These are phyloP conservation scores for Leptarthrus brevirostris DNA, from an alignment of 2,888 invertebrate species.

Conservation along the genomic window DNA sequence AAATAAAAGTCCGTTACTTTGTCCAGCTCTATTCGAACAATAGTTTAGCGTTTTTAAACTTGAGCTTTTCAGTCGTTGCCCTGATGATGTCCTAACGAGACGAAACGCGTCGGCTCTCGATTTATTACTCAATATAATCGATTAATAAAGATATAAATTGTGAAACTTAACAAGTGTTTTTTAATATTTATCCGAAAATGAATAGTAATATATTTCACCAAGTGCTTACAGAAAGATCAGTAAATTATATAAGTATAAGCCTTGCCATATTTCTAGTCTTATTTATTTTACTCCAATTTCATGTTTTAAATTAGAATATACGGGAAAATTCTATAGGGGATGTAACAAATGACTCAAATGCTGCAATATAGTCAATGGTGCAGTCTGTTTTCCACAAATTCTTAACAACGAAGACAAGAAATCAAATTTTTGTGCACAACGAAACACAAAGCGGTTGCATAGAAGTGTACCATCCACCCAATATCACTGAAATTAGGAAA, in stretches of 20 bases:
- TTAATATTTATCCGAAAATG: too few species aligned
- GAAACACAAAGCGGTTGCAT: slow-evolving; percentile 62
- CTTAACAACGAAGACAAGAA: slow-evolving; percentile 75
- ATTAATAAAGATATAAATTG: too few species aligned
- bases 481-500: slow-evolving; percentile 78
- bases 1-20: too few species aligned
- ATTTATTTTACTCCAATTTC: slow-evolving; percentile 65
- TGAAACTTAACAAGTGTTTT: too few species aligned
- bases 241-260: slow-evolving; percentile 64
- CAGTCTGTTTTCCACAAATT: slow-evolving; percentile 86
- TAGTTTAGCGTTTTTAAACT: too few species aligned
- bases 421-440: slow-evolving; percentile 68
- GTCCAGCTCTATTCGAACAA: too few species aligned
- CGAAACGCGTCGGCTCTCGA: too few species aligned
- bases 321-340: slow-evolving; percentile 67
- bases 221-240: too few species aligned
- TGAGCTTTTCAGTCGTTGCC: too few species aligned
- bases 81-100: too few species aligned
- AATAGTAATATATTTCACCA: too few species aligned
- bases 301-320: slow-evolving; percentile 66
- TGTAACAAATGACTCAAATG: slow-evolving; percentile 78
- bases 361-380: slow-evolving; percentile 83
- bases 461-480: slow-evolving; percentile 67
- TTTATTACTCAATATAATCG: too few species aligned
- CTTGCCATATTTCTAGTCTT: slow-evolving; percentile 64